Evolutionary conservation across 2,113 vertebrate genomes (phyloP), one percentile per base, ranked within the genome.

Genomic region (Rhipidura dahli): DNA sequence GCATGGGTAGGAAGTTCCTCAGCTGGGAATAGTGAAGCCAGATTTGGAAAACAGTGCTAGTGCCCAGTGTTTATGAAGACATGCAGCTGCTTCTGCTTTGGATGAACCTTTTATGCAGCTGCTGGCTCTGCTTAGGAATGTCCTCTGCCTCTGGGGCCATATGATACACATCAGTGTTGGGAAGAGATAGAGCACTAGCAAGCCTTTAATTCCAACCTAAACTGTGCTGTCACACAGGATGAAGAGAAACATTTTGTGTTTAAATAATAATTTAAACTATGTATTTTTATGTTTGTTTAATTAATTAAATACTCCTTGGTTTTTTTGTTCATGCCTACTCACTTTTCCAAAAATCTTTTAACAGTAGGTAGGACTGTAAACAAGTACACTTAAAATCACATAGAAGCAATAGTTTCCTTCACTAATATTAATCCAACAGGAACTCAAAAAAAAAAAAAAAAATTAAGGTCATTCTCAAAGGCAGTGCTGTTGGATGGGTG

Each of bases 81-180:
- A 7, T 84, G 57, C 86, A 87, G 87, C 86, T 94, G 94, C 45
- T 92, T 80, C 79, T 93, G 73, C 79, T 76, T 72, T 87, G 66
- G 40, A 82, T 76, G 39, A 70, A 86, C 18, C 33, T 73, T 78
- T 77, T 45, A 56, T 64, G 49, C 87, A 87, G 72, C 69, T 90
- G 76, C 24, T 78, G 64, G 63, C 20, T 93, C 60, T 87, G 47
- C 72, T 60, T 79, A 71, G 61, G 72, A 95, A 94, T 78, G 65
- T 82, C 75, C 59, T 83, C 64, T 89, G 65, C 93, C 80, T 92
- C 44, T 78, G 69, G 70, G 77, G 35, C 56, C 2, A 0, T 87
- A n/a, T 53, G 80, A 94, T 81, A 54, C 30, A 23, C 28, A 69
- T 73, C 75, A 73, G 22, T 42, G 15, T 6, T 83, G 51, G 65